Evolutionary conservation across 1,140 invertebrate species (phyloP).

Genomic region (Diorhabda sublineata): DNA sequence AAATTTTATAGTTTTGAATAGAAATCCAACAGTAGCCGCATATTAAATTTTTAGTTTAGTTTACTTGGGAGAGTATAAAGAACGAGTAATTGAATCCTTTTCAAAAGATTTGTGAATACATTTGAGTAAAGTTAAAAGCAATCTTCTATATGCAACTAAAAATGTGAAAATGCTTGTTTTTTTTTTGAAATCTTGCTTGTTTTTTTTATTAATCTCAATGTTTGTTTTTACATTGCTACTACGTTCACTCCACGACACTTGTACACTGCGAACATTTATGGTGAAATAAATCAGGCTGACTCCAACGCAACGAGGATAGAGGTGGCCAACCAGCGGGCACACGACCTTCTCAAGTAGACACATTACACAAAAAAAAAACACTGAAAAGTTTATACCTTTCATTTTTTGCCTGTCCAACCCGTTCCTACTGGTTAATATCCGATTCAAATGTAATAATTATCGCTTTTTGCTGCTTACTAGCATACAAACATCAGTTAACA

Average conservation of each 20-base stretch:
- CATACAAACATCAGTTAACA: no score
- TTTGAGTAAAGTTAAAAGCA: no score
- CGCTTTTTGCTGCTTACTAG: not conserved
- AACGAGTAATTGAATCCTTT: no score
- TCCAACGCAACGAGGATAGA: slow-evolving; percentile 77
- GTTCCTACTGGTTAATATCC: slow-evolving; percentile 24
- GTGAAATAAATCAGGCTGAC: slow-evolving; percentile 53
- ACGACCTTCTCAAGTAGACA: slow-evolving; percentile 76
- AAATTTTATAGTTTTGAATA: no score
- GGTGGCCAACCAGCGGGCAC: slow-evolving; percentile 77
- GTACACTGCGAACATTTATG: slow-evolving; percentile 25
- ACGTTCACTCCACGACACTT: slow-evolving; percentile 40
- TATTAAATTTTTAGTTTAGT: no score
- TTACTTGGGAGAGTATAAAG: no score
- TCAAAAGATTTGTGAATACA: no score
- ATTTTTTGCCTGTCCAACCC: slow-evolving; percentile 28
- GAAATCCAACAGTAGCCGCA: no score
- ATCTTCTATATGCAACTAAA: no score
- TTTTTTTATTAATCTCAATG: slow-evolving; percentile 39
- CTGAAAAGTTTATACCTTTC: slow-evolving; percentile 24
- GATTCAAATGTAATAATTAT: not conserved
- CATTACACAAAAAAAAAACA: slow-evolving; percentile 39
- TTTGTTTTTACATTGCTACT: slow-evolving; percentile 44
- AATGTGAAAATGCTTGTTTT: not conserved
- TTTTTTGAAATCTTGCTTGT: slow-evolving; percentile 8